These are phyloP conservation scores for Stomorhina lunata DNA, from an alignment of 2,888 invertebrate genomes.

Conservation along the genomic window DNA sequence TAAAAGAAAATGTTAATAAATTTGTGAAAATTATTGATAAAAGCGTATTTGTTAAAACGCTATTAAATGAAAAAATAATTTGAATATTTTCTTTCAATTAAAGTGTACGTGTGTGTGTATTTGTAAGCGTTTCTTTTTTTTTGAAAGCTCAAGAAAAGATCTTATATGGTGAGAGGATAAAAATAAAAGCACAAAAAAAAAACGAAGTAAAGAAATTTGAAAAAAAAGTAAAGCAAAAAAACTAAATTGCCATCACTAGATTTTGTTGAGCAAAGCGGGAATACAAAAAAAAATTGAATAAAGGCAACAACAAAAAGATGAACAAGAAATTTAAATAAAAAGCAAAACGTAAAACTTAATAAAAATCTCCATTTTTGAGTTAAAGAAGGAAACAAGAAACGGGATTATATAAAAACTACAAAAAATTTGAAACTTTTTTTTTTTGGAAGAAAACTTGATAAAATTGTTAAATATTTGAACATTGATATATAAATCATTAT, in stretches of 20 bases:
- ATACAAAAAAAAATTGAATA: conserved; percentile 21
- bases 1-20: conserved; percentile 39
- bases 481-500: conserved; percentile 39
- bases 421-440: background rate
- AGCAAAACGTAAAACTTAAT: background rate
- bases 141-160: background rate
- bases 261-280: conserved; percentile 50
- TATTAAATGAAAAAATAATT: conserved; percentile 11
- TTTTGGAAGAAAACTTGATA: background rate
- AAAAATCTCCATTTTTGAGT: conserved; percentile 50
- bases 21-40: conserved; percentile 31
- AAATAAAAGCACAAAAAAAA: background rate
- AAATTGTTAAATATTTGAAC: conserved; percentile 4
- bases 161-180: conserved; percentile 21
- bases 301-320: conserved; percentile 1
- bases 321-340: conserved; percentile 3
- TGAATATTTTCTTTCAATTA: conserved; percentile 5
- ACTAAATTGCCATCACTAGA: conserved; percentile 4
- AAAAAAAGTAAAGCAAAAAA: background rate
- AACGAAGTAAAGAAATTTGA: background rate
- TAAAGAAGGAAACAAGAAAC: conserved; percentile 11
- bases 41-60: background rate
- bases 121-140: conserved; percentile 21
- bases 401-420: conserved; percentile 17
- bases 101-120: conserved; percentile 40